phyloP scores from a whole-genome alignment of 2,888 invertebrate genomes.

The Hyppa rectilinea region DNA sequence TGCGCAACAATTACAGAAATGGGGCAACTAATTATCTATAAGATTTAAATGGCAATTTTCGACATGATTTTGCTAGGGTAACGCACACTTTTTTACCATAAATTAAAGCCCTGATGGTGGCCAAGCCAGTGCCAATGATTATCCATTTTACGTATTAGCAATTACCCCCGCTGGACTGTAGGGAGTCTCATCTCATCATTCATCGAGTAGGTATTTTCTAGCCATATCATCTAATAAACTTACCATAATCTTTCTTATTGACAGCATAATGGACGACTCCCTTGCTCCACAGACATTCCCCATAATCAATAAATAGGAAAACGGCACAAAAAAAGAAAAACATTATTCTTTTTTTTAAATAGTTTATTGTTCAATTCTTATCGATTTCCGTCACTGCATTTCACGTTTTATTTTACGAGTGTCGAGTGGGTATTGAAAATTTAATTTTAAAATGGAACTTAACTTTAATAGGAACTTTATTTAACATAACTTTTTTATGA shows the following conservation, averaged over 20 bases:
- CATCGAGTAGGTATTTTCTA: too few relatives aligned
- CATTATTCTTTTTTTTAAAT: constrained; percentile 18
- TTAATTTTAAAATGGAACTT: not conserved
- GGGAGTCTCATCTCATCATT: too few relatives aligned
- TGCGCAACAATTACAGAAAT: too few relatives aligned
- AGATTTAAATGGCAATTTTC: too few relatives aligned
- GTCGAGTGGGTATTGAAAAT: constrained; percentile 16
- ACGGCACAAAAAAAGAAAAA: constrained; percentile 25
- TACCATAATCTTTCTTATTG: constrained; percentile 83
- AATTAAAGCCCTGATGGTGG: too few relatives aligned
- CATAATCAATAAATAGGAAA: constrained; percentile 46
- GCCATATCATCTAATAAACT: constrained; percentile 35
- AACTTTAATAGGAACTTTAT: not conserved
- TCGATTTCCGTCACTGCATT: not conserved
- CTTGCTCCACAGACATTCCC: constrained; percentile 72
- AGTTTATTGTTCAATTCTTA: constrained; percentile 31
- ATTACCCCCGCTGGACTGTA: too few relatives aligned
- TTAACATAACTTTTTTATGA: not conserved
- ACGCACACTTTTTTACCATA: too few relatives aligned
- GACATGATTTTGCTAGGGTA: too few relatives aligned
- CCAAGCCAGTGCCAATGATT: too few relatives aligned
- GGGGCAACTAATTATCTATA: too few relatives aligned
- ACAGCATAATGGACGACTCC: constrained; percentile 82
- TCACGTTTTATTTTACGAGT: constrained; percentile 1
- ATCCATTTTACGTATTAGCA: too few relatives aligned